phyloP scores from a whole-genome alignment of 2,888 invertebrate genomes.

The Yponomeuta sedellus region DNA sequence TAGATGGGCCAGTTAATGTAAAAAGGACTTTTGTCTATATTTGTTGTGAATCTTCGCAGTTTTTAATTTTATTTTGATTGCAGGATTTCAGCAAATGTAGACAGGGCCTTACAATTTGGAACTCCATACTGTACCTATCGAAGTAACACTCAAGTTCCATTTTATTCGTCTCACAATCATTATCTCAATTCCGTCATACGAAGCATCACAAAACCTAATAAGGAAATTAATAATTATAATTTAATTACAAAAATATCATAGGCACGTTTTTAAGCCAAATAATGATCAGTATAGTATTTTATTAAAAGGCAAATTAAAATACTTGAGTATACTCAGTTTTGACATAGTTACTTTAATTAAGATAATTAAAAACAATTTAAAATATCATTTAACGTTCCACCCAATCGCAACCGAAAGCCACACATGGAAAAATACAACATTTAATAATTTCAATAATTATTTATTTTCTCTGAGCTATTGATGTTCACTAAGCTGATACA shows the following conservation, averaged over 20 bases:
- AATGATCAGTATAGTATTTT: background rate
- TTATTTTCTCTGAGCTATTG: conserved; percentile 73
- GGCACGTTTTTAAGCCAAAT: background rate
- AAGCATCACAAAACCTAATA: background rate
- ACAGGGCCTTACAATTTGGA: background rate
- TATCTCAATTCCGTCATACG: background rate
- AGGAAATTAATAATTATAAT: background rate
- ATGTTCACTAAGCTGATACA: conserved; percentile 77
- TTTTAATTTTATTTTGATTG: too few relatives aligned
- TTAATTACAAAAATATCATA: background rate
- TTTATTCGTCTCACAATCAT: background rate
- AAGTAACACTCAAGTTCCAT: background rate
- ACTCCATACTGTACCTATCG: background rate
- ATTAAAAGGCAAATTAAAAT: background rate
- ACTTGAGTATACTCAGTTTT: background rate
- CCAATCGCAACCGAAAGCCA: background rate
- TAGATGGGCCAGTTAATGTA: too few relatives aligned
- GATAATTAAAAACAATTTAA: background rate
- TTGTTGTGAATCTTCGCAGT: too few relatives aligned
- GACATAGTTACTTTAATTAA: background rate
- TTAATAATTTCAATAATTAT: conserved; percentile 75
- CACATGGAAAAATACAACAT: conserved; percentile 56
- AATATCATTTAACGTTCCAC: background rate
- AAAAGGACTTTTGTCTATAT: too few relatives aligned
- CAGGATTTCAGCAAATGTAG: background rate